phyloP scores from a whole-genome alignment of 2,888 invertebrate genomes.

The Parapristionchus giblindavisi region DNA sequence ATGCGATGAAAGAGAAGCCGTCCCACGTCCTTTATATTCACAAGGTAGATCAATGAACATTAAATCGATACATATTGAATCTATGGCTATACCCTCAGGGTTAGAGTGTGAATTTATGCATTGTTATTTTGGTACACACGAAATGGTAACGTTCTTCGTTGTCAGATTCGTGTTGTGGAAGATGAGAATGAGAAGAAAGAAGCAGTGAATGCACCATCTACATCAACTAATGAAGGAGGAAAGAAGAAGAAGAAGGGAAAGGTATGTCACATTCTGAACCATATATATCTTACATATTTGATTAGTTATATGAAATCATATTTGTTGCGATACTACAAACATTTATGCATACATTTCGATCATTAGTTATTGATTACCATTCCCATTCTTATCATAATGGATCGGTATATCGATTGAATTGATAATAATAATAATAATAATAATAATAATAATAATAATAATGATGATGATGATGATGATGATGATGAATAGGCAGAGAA shows the following conservation, averaged over 20 bases:
- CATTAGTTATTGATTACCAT: no score
- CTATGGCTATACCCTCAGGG: neutral
- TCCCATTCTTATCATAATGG: no score
- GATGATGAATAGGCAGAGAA: slow-evolving; percentile 37
- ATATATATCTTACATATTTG: no score
- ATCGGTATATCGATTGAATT: no score
- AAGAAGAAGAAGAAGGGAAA: slow-evolving; percentile 59
- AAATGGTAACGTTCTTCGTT: neutral
- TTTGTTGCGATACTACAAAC: no score
- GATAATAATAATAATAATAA: no score
- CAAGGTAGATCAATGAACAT: slow-evolving; percentile 41
- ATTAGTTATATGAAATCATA: no score
- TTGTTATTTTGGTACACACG: neutral
- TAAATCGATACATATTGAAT: neutral
- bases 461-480: no score
- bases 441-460: no score
- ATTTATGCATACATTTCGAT: no score
- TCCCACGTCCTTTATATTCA: slow-evolving; percentile 52
- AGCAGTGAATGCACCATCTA: slow-evolving; percentile 23
- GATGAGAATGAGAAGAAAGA: slow-evolving; percentile 35
- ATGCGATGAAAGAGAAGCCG: slow-evolving; percentile 41
- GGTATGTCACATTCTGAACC: slow-evolving; percentile 38
- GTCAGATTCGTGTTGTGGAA: slow-evolving; percentile 25
- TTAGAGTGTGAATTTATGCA: neutral
- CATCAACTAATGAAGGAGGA: slow-evolving; percentile 7